Evolutionary conservation across 1,140 invertebrate species (phyloP), one percentile per base, ranked within the genome.

Genomic region (Neodiprion pinetum): DNA sequence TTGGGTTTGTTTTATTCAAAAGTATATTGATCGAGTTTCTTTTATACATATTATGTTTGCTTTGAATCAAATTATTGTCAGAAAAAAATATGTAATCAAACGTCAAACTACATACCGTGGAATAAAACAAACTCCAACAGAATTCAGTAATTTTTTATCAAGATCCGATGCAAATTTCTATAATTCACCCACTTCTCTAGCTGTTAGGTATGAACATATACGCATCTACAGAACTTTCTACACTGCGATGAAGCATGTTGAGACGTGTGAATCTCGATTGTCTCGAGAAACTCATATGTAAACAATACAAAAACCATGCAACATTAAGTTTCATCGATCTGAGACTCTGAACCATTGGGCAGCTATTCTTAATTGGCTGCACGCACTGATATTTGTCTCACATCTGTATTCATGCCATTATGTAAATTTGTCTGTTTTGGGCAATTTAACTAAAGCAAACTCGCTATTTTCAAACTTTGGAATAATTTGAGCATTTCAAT

Each of bases 381-480:
- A 79, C 82, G 81, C 78, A 83, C 82, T 85, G 82, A 85, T 85
- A 80, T 75, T 78, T 76, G 77, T 78, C 74, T 79, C 66, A 84
- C 79, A 70, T 69, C 28, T 70, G 69, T n/a, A 50, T 67, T 28
- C 72, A 23, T 48, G 53, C 17, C 47, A 72, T 14, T 70, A 70
- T 76, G 72, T 71, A 71, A 65, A 48, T 69, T 23, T 75, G 23
- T 74, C 28, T 50, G 17, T 69, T 72, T 49, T 76, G n/a, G n/a
- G n/a, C 53, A 61, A 61, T 7, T 7, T 61, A 11, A 61, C n/a
- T 61, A 11, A n/a, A 61, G 11, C 11, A 4, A 28, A 28, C 1
- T 61, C 53, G 4, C 28, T 28, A 28, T 28, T 28, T 28, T 4
- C 28, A 28, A 28, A 28, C 28, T 28, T 28, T 4, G 4, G 28